phyloP scores from a whole-genome alignment of 2,888 invertebrate genomes.

The Drosophila algonquin region DNA sequence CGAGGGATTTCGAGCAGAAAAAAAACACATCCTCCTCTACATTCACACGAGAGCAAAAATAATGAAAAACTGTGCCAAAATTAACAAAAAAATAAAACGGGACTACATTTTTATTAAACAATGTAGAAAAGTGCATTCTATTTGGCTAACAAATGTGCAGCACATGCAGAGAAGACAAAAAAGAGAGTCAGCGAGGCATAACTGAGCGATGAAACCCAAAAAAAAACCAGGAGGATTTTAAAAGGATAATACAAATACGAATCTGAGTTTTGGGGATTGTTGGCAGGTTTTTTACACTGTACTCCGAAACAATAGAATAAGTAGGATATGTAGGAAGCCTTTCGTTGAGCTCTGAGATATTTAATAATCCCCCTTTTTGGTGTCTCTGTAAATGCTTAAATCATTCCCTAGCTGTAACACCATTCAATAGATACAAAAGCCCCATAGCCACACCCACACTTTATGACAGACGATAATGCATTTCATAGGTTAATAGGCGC shows the following conservation, averaged over 20 bases:
- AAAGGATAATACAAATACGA: background rate
- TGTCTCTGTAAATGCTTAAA: background rate
- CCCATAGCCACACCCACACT: background rate
- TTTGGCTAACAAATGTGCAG: conserved; percentile 49
- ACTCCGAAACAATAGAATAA: too few species aligned
- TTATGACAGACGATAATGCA: conserved; percentile 16
- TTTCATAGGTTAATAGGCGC: conserved; percentile 26
- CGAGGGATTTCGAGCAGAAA: conserved; percentile 25
- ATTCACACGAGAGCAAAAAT: conserved; percentile 2
- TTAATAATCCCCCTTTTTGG: background rate
- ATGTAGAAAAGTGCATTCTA: conserved; percentile 61
- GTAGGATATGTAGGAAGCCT: background rate
- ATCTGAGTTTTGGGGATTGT: background rate
- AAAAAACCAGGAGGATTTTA: conserved; percentile 1
- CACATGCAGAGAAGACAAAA: conserved; percentile 11
- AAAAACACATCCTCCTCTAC: conserved; percentile 1
- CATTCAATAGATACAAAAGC: background rate
- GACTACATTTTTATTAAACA: conserved; percentile 67
- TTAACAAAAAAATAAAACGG: conserved; percentile 63
- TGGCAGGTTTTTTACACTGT: too few species aligned
- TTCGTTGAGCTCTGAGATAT: background rate
- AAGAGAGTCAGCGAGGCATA: conserved; percentile 7
- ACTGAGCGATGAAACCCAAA: conserved; percentile 2
- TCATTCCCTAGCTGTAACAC: background rate
- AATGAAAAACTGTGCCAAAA: conserved; percentile 69